A percentile compares a stretch with the other conserved stretches of the same genome.
Evolutionary conservation across 2,113 vertebrate genomes (phyloP).

Genomic region (Mustela lutreola): DNA sequence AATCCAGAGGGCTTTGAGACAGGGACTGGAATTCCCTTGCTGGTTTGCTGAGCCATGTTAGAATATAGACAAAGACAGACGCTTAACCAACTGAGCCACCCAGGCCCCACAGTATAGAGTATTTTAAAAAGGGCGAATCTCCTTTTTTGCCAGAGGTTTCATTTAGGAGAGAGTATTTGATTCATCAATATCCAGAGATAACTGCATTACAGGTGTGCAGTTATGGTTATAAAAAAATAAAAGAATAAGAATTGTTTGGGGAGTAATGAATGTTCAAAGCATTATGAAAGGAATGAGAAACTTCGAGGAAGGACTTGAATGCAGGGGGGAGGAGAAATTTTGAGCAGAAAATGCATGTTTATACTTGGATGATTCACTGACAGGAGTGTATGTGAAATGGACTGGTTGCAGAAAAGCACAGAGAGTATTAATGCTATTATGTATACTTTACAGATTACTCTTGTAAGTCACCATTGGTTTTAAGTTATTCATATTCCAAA

Average conservation of each 20-base stretch:
- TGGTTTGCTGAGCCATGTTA: too few relatives aligned
- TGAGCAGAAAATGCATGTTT: neutral
- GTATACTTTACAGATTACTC: neutral
- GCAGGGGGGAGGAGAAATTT: conserved; percentile 24
- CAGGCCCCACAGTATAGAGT: neutral
- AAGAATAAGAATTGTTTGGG: neutral
- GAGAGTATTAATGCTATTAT: neutral
- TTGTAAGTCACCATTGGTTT: neutral
- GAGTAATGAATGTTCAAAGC: neutral
- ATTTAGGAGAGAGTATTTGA: neutral
- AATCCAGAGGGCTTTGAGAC: too few relatives aligned
- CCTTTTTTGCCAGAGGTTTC: neutral
- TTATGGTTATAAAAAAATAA: neutral
- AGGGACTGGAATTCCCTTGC: too few relatives aligned
- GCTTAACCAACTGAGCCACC: neutral
- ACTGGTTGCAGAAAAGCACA: neutral
- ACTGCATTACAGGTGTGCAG: neutral
- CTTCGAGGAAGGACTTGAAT: conserved; percentile 21
- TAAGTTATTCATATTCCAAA: conserved; percentile 9
- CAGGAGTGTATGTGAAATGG: neutral
- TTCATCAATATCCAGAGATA: neutral
- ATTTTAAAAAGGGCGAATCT: neutral
- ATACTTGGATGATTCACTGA: conserved; percentile 13
- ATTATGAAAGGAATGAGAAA: neutral
- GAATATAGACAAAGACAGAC: neutral